Evolutionary conservation across 2,888 invertebrate species (phyloP).

Genomic region (Tanaodytes sp.): DNA sequence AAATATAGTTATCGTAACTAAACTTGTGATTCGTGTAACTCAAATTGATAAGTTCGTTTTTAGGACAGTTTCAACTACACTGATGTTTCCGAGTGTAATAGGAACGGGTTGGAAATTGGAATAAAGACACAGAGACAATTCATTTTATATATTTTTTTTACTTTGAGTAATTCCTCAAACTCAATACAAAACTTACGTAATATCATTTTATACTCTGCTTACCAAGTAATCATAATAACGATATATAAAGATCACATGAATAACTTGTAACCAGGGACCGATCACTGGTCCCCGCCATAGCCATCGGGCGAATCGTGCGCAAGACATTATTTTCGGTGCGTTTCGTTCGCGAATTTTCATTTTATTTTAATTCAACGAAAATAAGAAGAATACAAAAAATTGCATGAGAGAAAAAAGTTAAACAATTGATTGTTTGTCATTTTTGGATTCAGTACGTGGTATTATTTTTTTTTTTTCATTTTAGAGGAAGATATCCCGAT

Average conservation of each 20-base stretch:
- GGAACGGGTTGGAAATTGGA: no score
- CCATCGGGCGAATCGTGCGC: constrained; percentile 63
- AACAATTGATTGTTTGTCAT: no score
- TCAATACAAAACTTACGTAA: constrained; percentile 68
- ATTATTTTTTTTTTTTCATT: no score
- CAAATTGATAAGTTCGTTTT: no score
- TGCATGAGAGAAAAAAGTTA: no score
- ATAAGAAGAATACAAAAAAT: no score
- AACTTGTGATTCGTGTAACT: no score
- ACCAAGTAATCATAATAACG: constrained; percentile 64
- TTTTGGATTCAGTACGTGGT: not conserved
- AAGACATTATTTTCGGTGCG: constrained; percentile 54
- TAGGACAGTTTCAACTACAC: no score
- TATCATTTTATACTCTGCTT: constrained; percentile 65
- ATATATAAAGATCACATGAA: constrained; percentile 63
- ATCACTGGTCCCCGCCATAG: constrained; percentile 57
- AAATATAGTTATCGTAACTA: no score
- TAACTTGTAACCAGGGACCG: constrained; percentile 58
- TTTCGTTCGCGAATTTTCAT: constrained; percentile 23
- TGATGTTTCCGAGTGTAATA: no score
- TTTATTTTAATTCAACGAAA: no score
- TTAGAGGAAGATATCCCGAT: no score
- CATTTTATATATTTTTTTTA: constrained; percentile 53
- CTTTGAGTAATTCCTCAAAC: constrained; percentile 58
- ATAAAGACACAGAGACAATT: constrained; percentile 47